These are phyloP conservation scores for Larimichthys crocea DNA, from an alignment of 2,113 vertebrate species.

Conservation along the genomic window DNA sequence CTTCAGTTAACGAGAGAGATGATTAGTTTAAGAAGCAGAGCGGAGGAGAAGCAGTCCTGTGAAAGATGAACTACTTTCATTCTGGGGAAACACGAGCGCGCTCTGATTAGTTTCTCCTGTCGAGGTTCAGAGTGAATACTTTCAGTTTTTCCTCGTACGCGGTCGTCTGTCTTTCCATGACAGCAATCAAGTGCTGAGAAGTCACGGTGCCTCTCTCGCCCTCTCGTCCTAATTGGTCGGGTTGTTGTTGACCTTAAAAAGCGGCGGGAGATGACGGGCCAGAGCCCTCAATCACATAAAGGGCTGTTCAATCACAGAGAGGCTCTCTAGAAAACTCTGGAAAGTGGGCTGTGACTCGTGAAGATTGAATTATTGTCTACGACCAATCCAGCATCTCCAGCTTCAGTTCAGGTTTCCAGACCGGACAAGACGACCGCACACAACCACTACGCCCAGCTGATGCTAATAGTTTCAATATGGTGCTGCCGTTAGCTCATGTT, in stretches of 20 bases:
- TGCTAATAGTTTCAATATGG: too few relatives aligned
- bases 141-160: neutral
- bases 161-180: neutral
- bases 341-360: neutral
- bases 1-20: slow-evolving; percentile 25
- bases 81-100: neutral
- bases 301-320: slow-evolving; percentile 14
- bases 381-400: neutral
- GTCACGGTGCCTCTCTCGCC: neutral
- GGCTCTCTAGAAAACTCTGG: neutral
- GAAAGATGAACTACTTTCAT: slow-evolving; percentile 11
- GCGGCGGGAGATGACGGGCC: neutral
- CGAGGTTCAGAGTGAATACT: neutral
- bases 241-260: neutral
- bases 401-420: neutral
- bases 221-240: neutral
- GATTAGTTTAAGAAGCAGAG: neutral
- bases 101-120: slow-evolving; percentile 11
- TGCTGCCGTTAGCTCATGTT: too few relatives aligned
- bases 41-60: neutral
- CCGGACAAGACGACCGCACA: neutral
- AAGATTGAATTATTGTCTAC: neutral
- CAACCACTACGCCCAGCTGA: neutral
- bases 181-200: neutral
- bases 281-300: slow-evolving; percentile 23